Base-by-base conservation (phyloP, 2,797 vertebrate species). In the Acomys russatus region DNA sequence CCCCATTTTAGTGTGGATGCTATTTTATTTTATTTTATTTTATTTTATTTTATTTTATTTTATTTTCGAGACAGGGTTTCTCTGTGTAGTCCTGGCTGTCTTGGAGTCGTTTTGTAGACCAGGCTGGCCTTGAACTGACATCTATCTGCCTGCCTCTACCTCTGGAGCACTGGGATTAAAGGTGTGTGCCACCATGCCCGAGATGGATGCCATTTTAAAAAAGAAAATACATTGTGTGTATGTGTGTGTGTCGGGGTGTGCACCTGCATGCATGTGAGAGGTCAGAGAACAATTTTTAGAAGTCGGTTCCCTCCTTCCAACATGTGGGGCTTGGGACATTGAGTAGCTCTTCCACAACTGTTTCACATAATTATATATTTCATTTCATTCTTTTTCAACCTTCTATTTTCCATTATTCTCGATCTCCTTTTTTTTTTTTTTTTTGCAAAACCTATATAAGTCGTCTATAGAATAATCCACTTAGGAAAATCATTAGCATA, bases 361-460 rank as follows among this genome's bases (percentile, higher is more conserved):
- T 30, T 92, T 78, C 33, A 44, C 64, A 30, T 61, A 78, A 80
- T 66, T 85, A 12, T 3, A 14, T 20, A 61, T 88, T 92, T 95
- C n/a, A 64, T 85, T 84, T 92, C 23, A 70, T 61, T 86, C 8
- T 87, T 56, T 92, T 73, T 88, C 85, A 83, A n/a, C 74, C 23
- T 95, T 59, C 80, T 93, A 3, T 86, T 89, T 91, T 61, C 9
- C 80, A 51, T 33, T 68, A 12, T 10, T 0, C 56, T 59, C 56
- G 14, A 5, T 59, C 56, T 5, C 18, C 12, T 17, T 17, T 59
- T 17, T 59, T 56, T 59, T 59, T 59, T 17, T 59, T 14, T 59
- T 93, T 87, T 78, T 66, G 17, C 54, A 56, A 84, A 77, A 63
- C 54, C 35, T 80, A 35, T n/a, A 25, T 54, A 59, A 12, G 30